A percentile compares a stretch with the other conserved stretches of the same genome.
phyloP scores from a whole-genome alignment of 2,113 vertebrate species.

The Motacilla tschutschensis region DNA sequence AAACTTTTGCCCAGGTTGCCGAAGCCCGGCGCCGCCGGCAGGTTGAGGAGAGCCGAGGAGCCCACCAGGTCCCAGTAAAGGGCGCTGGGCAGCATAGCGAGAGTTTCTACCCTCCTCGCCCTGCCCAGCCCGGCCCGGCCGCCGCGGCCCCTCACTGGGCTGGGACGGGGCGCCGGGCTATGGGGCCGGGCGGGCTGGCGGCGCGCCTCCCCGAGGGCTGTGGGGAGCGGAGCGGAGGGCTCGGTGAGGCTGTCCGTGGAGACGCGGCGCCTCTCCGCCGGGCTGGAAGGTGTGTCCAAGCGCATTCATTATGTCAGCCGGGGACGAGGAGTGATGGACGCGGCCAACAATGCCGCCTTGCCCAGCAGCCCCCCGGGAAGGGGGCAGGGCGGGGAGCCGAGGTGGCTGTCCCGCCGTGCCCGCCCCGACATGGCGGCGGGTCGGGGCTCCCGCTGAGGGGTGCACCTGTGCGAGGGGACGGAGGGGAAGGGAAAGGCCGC shows the following conservation, averaged over 20 bases:
- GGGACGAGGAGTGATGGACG: conserved; percentile 86
- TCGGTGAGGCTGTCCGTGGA: not conserved
- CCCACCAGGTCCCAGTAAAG: conserved; percentile 74
- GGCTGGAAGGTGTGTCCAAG: conserved; percentile 89
- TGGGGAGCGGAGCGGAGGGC: conserved; percentile 48
- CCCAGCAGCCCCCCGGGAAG: conserved; percentile 49
- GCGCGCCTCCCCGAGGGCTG: conserved; percentile 47
- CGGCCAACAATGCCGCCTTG: conserved; percentile 82
- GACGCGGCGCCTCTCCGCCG: conserved; percentile 5
- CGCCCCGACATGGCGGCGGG: not conserved
- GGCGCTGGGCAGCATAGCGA: conserved; percentile 72
- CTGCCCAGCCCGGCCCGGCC: not conserved
- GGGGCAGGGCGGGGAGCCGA: conserved; percentile 24
- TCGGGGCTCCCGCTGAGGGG: not conserved
- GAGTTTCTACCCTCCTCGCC: conserved; percentile 14
- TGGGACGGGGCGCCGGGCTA: conserved; percentile 55
- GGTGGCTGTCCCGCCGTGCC: not conserved
- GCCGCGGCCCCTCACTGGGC: conserved; percentile 1
- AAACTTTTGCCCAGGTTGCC: conserved; percentile 90
- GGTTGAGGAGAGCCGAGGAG: conserved; percentile 71
- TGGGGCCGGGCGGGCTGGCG: conserved; percentile 70
- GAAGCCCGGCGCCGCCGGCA: conserved; percentile 75
- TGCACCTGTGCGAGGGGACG: not conserved
- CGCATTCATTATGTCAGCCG: conserved; percentile 88
- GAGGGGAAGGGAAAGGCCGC: not conserved